phyloP scores from a whole-genome alignment of 2,113 vertebrate species.

The Heteronetta atricapilla region DNA sequence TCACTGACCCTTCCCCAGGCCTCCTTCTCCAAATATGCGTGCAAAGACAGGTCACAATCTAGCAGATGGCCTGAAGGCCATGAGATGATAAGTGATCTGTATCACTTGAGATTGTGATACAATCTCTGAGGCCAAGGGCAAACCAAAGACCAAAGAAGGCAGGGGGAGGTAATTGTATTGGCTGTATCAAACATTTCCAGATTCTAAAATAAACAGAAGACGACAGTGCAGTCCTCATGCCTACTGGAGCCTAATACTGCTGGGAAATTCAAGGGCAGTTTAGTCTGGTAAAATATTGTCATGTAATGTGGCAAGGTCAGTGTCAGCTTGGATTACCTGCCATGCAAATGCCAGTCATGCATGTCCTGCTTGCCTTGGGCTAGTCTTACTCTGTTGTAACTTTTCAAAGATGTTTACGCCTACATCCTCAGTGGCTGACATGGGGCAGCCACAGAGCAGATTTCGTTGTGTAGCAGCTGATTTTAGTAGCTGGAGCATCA shows the following conservation, averaged over 20 bases:
- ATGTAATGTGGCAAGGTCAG: slow-evolving; percentile 35
- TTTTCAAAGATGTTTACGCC: neutral
- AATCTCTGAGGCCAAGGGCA: neutral
- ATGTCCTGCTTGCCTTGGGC: slow-evolving; percentile 38
- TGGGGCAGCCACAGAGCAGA: neutral
- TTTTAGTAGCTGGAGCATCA: neutral
- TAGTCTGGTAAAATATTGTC: neutral
- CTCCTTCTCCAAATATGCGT: neutral
- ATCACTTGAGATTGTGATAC: neutral
- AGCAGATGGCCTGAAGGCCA: neutral
- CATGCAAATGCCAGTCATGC: slow-evolving; percentile 33
- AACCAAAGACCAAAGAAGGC: neutral
- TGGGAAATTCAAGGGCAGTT: slow-evolving; percentile 14
- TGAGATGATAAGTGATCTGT: neutral
- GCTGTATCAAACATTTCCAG: neutral
- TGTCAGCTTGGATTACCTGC: slow-evolving; percentile 61
- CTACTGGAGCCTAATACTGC: neutral
- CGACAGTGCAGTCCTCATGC: fast-evolving
- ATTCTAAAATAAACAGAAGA: neutral
- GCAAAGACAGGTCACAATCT: neutral
- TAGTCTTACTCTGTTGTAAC: neutral
- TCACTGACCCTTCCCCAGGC: neutral
- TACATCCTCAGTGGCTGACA: neutral
- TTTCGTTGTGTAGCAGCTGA: neutral
- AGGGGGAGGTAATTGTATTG: neutral